Percentiles rank a stretch among this genome's conserved stretches.
Evolutionary conservation across 2,113 vertebrate genomes (phyloP).

Genomic region (Cyprinodon tularosa): DNA sequence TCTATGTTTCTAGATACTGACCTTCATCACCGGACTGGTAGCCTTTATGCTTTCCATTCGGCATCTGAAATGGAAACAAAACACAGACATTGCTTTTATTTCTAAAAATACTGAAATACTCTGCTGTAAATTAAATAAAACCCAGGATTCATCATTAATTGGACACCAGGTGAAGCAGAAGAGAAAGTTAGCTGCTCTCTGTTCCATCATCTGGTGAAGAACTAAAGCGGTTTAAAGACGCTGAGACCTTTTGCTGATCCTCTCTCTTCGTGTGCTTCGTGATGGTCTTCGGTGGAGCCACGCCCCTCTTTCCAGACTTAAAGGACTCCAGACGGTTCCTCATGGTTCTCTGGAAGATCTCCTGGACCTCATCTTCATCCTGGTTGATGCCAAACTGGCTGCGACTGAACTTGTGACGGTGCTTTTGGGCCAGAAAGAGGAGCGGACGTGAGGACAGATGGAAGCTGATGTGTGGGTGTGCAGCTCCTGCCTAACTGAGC

Average conservation of each 20-base stretch:
- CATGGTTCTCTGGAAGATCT: constrained; percentile 98
- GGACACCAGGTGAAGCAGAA: too few relatives aligned
- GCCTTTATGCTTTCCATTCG: constrained; percentile 63
- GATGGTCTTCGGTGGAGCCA: constrained; percentile 84
- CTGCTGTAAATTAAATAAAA: background rate
- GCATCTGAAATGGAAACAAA: constrained; percentile 49
- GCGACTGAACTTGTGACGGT: constrained; percentile 91
- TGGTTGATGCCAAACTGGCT: constrained; percentile 83
- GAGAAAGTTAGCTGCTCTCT: background rate
- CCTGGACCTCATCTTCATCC: constrained; percentile 89
- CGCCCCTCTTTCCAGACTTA: constrained; percentile 91
- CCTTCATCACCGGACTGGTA: constrained; percentile 72
- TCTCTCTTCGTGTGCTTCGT: constrained; percentile 88
- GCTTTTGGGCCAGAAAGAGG: constrained; percentile 72
- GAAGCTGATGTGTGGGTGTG: background rate
- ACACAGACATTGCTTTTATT: background rate
- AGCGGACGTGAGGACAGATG: background rate
- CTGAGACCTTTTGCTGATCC: constrained; percentile 81
- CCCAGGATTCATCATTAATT: background rate
- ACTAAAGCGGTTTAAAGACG: background rate
- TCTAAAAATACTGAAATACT: background rate
- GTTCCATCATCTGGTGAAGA: background rate
- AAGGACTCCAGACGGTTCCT: constrained; percentile 93
- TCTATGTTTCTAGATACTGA: constrained; percentile 28
- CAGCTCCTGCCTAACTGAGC: background rate